A percentile compares a stretch with the other conserved stretches of the same genome.
Evolutionary conservation across 2,797 vertebrate genomes (phyloP).

Genomic region (Mus caroli): DNA sequence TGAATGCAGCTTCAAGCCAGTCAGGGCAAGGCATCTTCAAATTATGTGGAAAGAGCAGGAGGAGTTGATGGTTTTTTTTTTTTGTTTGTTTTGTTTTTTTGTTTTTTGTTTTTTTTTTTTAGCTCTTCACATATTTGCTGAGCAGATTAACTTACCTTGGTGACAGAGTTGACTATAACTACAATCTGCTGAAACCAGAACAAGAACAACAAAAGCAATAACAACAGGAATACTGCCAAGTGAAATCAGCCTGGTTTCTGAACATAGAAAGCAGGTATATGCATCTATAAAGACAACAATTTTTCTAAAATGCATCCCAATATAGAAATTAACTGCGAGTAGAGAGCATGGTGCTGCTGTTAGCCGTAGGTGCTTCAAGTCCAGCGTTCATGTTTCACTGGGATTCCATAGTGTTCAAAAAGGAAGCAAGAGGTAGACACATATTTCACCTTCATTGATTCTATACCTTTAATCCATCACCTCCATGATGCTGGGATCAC

Average conservation of each 20-base stretch:
- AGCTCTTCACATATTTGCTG: slow-evolving; percentile 46
- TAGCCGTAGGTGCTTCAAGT: background rate
- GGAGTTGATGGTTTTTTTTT: slow-evolving; percentile 60
- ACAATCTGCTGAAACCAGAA: slow-evolving; percentile 56
- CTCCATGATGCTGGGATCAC: background rate
- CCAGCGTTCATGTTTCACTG: background rate
- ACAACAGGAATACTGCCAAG: slow-evolving; percentile 60
- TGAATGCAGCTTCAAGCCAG: slow-evolving; percentile 46
- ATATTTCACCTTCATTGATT: slow-evolving; percentile 3
- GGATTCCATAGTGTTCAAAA: background rate
- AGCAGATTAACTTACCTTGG: slow-evolving; percentile 65
- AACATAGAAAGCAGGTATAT: slow-evolving; percentile 70
- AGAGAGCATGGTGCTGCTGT: background rate
- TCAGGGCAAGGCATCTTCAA: slow-evolving; percentile 5
- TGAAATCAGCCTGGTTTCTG: slow-evolving; percentile 53
- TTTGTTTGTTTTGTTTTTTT: no score
- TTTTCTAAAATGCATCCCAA: slow-evolving; percentile 51
- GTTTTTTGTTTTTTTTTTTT: no score
- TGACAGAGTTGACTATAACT: slow-evolving; percentile 60
- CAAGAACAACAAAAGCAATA: slow-evolving; percentile 28
- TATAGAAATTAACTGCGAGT: slow-evolving; percentile 25
- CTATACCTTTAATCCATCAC: background rate
- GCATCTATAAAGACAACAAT: slow-evolving; percentile 48
- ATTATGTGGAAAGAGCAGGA: slow-evolving; percentile 56
- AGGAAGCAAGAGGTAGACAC: background rate